Evolutionary conservation across 2,797 vertebrate species (phyloP), one percentile per base, ranked within the genome.

Genomic region (Anguilla obscura): DNA sequence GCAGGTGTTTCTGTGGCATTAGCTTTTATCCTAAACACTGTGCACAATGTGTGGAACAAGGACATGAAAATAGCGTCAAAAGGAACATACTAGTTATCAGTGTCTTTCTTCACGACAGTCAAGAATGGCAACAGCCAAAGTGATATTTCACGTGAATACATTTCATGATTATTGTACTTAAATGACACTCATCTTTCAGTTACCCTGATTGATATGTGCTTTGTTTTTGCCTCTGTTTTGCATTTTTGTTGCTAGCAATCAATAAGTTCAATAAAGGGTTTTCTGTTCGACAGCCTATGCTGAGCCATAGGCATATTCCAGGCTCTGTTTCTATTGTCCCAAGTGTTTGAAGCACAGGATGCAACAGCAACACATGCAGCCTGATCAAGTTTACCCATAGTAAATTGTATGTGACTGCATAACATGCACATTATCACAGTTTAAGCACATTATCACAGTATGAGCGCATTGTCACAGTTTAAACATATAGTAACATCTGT

Each of bases 41-140:
- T 21, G 36, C 6, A 21, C 71, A 1, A 76, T 76, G 10, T 8
- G 10, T 79, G 36, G 36, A 36, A 9, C 33, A 21, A 9, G 74
- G 74, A 21, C 21, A 16, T 2, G 16, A 79, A 40, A 40, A 79
- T 21, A 16, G 14, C 45, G 16, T 16, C 36, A 24, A 79, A 71
- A 79, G 3, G 18, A 4, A 18, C 5, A 36, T 40, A 40, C 14
- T 16, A 14, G n/a, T 30, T 9, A 69, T 12, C 71, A 79, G 8
- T 45, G 18, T 79, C 33, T 79, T 79, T 5, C 5, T 3, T 36
- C 33, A 92, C 91, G 92, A 91, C 45, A 80, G 21, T 80, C 16
- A 80, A 80, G 21, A 16, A 21, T 48, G 18, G 21, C 21, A 80
- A 45, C 76, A 45, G 14, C 16, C 40, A 45, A 45, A 45, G 40